Evolutionary conservation across 1,140 invertebrate species (phyloP).

Genomic region (Temnothorax curvispinosus): DNA sequence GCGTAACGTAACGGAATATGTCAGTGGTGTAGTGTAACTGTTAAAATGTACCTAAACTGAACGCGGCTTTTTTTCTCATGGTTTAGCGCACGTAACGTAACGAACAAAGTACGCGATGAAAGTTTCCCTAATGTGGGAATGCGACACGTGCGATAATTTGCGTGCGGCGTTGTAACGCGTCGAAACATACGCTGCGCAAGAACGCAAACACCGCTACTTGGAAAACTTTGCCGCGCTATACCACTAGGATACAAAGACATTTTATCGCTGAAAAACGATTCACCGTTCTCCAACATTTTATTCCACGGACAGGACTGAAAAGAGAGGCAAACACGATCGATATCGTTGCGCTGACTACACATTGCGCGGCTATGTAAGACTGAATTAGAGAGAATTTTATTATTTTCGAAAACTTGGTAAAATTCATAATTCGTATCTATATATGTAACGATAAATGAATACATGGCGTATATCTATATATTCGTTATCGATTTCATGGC

Average conservation of each 20-base stretch:
- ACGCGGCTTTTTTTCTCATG: neutral
- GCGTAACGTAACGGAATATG: neutral
- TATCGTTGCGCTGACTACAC: conserved; percentile 6
- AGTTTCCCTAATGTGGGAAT: conserved; percentile 74
- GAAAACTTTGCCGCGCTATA: conserved; percentile 61
- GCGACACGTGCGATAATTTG: conserved; percentile 71
- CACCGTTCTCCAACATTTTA: neutral
- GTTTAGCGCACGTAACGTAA: conserved; percentile 60
- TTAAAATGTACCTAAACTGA: conserved; percentile 15
- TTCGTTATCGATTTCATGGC: conserved; percentile 13
- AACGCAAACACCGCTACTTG: conserved; percentile 67
- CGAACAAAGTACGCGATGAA: conserved; percentile 63
- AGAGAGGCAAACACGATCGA: neutral
- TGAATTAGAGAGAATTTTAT: conserved; percentile 5
- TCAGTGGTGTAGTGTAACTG: neutral
- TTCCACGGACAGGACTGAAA: neutral
- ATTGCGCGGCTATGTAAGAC: neutral
- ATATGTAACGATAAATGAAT: neutral
- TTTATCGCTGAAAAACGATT: conserved; percentile 56
- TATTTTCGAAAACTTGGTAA: conserved; percentile 25
- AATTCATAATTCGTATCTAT: conserved; percentile 12
- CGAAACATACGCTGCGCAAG: conserved; percentile 62
- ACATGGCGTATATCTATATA: neutral
- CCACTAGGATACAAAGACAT: conserved; percentile 53
- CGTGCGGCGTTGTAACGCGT: conserved; percentile 67